Evolutionary conservation across 2,888 invertebrate species (phyloP), one percentile per base, ranked within the genome.

Genomic region (Halictus quadricinctus): DNA sequence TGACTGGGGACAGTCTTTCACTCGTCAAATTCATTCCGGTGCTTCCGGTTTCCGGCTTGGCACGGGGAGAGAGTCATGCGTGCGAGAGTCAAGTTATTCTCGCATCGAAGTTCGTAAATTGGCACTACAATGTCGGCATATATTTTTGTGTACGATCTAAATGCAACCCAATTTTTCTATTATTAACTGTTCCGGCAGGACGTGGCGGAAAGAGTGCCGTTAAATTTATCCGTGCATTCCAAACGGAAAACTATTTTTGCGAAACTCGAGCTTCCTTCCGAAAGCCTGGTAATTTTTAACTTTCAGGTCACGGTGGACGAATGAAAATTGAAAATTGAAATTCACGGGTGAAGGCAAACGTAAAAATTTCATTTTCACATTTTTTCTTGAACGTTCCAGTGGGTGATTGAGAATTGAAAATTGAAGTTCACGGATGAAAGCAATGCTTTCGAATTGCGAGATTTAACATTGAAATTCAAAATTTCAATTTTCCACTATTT

Each of bases 111-210:
- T 66, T 66, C 66, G 66, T 66, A 36, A 66, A 66, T 36, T 29
- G 21, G 36, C 36, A 66, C 36, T 29, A 66, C 66, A 75, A 36
- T 25, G 18, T 60, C 43, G 75, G 15, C 75, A 75, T 60, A 25
- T 36, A 43, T 58, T 75, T 43, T 60, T 75, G n/a, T 41, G 29
- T 25, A 46, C 69, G 36, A 70, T 83, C 81, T 72, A 76, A 81
- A 76, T 76, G 76, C 81, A 76, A 50, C 64, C 64, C 48, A 43
- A 76, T 72, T 66, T 66, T 66, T 36, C 36, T 66, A 66, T 66
- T 66, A 36, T 66, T 66, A 66, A 66, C 66, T 36, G 29, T 36
- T 66, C 66, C 36, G 41, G 41, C 8, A 69, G 69, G 21, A 69
- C 43, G 36, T 43, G 41, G 21, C 41, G 41, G 41, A 18, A 69